Conservation (phyloP, 2,113 vertebrate species). For the Puffinus mauretanicus region DNA sequence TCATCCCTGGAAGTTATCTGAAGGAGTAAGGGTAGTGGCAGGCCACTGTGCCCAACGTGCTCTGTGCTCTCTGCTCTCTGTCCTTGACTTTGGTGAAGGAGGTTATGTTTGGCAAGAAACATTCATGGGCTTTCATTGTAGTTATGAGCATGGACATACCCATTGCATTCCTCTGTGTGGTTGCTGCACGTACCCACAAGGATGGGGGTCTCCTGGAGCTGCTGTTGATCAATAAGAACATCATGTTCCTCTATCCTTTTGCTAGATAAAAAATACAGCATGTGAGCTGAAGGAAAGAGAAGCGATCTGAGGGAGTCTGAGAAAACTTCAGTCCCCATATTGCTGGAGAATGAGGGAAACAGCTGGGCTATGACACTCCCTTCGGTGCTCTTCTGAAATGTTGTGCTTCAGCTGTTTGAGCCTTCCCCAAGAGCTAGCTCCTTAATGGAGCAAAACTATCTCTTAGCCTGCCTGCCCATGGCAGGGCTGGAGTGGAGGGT, state of each 20-base stretch:
- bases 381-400: background rate
- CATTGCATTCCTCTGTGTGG: background rate
- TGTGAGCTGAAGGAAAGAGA: background rate
- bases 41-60: fast-evolving
- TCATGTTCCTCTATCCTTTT: background rate
- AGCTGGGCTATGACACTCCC: background rate
- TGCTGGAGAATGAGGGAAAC: background rate
- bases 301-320: background rate
- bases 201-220: background rate
- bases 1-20: background rate
- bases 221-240: background rate
- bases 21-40: background rate
- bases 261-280: background rate
- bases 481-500: background rate
- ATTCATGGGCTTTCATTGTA: background rate
- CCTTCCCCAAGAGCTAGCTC: background rate
- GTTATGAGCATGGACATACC: fast-evolving
- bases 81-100: background rate
- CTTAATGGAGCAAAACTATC: background rate
- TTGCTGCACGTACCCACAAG: background rate
- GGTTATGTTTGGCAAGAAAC: background rate
- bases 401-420: background rate
- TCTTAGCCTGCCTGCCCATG: background rate
- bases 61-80: background rate
- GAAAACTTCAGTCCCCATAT: background rate